These are phyloP conservation scores for Erethizon dorsatum DNA, from an alignment of 2,797 vertebrate species.

Conservation along the genomic window DNA sequence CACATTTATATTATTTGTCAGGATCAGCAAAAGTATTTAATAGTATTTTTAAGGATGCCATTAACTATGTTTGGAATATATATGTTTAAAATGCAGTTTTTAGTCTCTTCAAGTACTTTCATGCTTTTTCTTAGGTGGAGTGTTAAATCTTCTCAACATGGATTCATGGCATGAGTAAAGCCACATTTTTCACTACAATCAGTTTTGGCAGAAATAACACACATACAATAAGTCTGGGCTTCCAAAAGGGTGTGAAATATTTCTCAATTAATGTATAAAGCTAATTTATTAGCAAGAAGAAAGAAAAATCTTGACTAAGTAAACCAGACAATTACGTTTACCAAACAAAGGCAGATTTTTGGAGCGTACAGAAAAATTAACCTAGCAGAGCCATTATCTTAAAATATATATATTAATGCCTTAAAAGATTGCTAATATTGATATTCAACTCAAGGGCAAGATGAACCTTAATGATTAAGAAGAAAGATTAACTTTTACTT, in stretches of 20 bases:
- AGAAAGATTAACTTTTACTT: not conserved
- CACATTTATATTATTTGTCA: not conserved
- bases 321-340: not conserved
- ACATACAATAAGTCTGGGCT: not conserved
- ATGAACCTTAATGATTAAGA: not conserved
- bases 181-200: not conserved
- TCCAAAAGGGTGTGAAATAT: not conserved
- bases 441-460: conserved; percentile 20
- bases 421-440: conserved; percentile 44
- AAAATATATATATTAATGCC: not conserved
- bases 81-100: not conserved
- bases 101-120: not conserved
- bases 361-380: not conserved
- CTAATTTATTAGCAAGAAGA: not conserved
- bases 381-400: not conserved
- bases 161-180: not conserved
- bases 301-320: conserved; percentile 44
- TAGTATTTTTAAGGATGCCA: not conserved
- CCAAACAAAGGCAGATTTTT: not conserved
- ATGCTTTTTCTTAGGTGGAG: not conserved
- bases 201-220: not conserved
- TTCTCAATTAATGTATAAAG: not conserved
- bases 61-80: not conserved
- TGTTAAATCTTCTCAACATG: not conserved
- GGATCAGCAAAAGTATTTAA: not conserved